Percentiles rank a stretch among this genome's conserved stretches.
Conservation (phyloP, 1,140 invertebrate genomes). For the Pteromalus puparum region DNA sequence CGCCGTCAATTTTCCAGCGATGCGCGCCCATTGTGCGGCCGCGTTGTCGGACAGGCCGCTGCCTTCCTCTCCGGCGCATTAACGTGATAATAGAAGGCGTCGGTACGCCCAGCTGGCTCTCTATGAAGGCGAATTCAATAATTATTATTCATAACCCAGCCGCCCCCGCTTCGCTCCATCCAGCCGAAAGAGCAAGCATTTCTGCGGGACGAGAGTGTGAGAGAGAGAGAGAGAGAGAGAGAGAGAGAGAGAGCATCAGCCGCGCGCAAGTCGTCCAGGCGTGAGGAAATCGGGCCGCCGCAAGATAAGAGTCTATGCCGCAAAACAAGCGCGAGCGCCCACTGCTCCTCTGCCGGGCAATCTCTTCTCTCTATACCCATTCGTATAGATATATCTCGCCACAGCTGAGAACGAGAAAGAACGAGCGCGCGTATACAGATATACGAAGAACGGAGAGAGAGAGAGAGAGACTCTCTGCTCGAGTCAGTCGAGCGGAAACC, state of each 20-base stretch:
- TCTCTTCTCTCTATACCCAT: not conserved
- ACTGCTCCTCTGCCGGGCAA: not conserved
- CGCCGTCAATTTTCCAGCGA: slow-evolving; percentile 43
- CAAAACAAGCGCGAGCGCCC: slow-evolving; percentile 12
- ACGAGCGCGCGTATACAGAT: slow-evolving; percentile 37
- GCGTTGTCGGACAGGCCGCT: not conserved
- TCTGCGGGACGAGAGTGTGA: not conserved
- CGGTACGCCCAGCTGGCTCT: slow-evolving; percentile 40
- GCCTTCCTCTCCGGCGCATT: slow-evolving; percentile 30
- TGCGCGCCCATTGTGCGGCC: slow-evolving; percentile 20
- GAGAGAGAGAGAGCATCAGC: not conserved
- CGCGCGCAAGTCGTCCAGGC: slow-evolving; percentile 65
- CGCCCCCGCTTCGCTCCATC: slow-evolving; percentile 28
- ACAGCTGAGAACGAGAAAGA: slow-evolving; percentile 8
- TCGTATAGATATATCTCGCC: not conserved
- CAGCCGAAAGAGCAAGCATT: slow-evolving; percentile 42
- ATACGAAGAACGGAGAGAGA: slow-evolving; percentile 54
- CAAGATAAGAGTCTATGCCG: slow-evolving; percentile 66
- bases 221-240: too few species aligned
- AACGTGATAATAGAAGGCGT: slow-evolving; percentile 55
- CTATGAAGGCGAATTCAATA: slow-evolving; percentile 54
- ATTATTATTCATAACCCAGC: slow-evolving; percentile 52
- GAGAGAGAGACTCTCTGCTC: slow-evolving; percentile 57
- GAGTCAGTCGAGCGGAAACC: slow-evolving; percentile 76
- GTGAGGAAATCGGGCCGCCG: slow-evolving; percentile 65